Conservation (phyloP, 2,888 invertebrate species). For the Drosophila multiciliata region DNA sequence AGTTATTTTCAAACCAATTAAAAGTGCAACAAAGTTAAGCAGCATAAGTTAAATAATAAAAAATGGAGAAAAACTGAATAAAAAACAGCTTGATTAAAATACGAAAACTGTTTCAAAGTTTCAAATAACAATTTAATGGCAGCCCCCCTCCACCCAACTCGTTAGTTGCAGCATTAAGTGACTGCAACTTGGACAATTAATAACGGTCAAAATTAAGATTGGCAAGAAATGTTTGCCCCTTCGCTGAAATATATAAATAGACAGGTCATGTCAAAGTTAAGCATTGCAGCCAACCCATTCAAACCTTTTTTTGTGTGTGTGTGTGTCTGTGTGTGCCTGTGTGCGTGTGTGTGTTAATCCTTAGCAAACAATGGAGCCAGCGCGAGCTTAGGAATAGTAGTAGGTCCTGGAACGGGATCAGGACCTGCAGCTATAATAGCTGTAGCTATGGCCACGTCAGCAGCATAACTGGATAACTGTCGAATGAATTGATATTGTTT, state of each 20-base stretch:
- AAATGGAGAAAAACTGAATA: conserved; percentile 1
- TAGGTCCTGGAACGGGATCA: conserved; percentile 9
- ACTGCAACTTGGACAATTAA: conserved; percentile 64
- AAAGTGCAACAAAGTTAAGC: conserved; percentile 63
- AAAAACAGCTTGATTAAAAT: conserved; percentile 28
- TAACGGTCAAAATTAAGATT: conserved; percentile 55
- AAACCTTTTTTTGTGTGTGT: background rate
- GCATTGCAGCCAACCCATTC: conserved; percentile 13
- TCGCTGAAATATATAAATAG: conserved; percentile 56
- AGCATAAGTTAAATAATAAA: conserved; percentile 18
- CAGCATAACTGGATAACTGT: conserved; percentile 79
- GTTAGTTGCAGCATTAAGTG: conserved; percentile 50
- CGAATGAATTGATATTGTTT: conserved; percentile 81
- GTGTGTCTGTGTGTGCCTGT: background rate
- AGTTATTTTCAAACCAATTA: conserved; percentile 62
- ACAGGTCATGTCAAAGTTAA: conserved; percentile 45
- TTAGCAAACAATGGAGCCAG: conserved; percentile 60
- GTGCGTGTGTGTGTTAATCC: conserved; percentile 50
- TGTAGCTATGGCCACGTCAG: conserved; percentile 52
- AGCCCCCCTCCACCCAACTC: background rate
- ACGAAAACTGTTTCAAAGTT: conserved; percentile 33
- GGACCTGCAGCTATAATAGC: conserved; percentile 7
- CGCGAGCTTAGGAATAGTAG: conserved; percentile 33
- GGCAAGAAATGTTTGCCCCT: conserved; percentile 47
- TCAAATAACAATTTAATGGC: conserved; percentile 22